These are phyloP conservation scores for Tachina grossa DNA, from an alignment of 2,888 invertebrate genomes.

Conservation along the genomic window DNA sequence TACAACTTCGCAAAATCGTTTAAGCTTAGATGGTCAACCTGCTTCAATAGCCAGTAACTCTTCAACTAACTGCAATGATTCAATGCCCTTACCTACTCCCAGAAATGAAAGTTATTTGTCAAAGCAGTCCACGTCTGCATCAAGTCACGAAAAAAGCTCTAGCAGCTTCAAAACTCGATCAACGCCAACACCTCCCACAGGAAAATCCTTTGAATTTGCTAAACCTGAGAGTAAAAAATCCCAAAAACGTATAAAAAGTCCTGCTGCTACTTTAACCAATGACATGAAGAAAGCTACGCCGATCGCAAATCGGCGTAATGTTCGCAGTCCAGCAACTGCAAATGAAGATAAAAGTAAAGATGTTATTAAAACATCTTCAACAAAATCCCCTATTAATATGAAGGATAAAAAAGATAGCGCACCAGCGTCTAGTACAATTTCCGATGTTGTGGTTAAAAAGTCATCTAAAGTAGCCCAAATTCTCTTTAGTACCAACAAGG, in stretches of 20 bases:
- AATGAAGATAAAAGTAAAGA: constrained; percentile 65
- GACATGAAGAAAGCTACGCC: constrained; percentile 76
- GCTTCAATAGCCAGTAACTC: constrained; percentile 48
- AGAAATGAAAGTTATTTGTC: constrained; percentile 32
- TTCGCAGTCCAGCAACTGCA: constrained; percentile 65
- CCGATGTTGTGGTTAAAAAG: constrained; percentile 73
- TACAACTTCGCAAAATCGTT: constrained; percentile 86
- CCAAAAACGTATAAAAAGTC: constrained; percentile 73
- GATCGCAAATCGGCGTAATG: constrained; percentile 45
- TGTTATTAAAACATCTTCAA: constrained; percentile 28
- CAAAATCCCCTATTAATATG: constrained; percentile 9
- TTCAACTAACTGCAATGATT: constrained; percentile 60
- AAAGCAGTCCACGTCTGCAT: constrained; percentile 11
- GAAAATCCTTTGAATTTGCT: constrained; percentile 80
- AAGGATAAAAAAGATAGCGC: constrained; percentile 54
- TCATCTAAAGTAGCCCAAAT: constrained; percentile 85
- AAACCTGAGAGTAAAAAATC: constrained; percentile 78
- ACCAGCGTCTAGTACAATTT: constrained; percentile 26
- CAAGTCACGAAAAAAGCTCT: constrained; percentile 53
- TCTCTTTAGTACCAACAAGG: constrained; percentile 85
- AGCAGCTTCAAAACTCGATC: constrained; percentile 57
- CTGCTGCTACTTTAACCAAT: constrained; percentile 77
- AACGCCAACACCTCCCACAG: constrained; percentile 42
- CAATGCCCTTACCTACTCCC: constrained; percentile 31
- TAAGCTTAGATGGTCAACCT: constrained; percentile 83